Evolutionary conservation across 92 coral and sea anemone genomes (phyloP), one percentile per base, ranked within the genome.

Genomic region (Montipora capitata): DNA sequence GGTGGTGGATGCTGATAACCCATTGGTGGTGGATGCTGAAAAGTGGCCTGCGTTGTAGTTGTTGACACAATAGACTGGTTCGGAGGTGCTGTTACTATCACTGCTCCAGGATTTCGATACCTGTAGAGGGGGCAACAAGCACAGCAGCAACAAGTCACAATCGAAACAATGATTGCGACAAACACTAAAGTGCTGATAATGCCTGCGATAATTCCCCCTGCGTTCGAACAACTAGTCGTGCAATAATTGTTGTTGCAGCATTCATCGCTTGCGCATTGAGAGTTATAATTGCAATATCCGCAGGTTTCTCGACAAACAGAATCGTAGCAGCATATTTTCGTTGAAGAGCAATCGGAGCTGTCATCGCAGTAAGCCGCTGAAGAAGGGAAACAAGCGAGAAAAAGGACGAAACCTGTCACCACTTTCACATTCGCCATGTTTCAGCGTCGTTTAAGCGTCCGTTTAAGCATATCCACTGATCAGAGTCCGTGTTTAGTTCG

Each of bases 111-210:
- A 1, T 72, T 39, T 20, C 85, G 77, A 8, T 54, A 7, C 49
- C 85, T 75, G 77, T 81, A 81, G 17, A 11, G 68, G 49, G 85
- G 85, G 11, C 85, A 81, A 10, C 85, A 81, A 13, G 77, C 77
- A 68, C 85, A 81, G 11, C 40, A 81, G 15, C 7, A 69, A 40
- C 85, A 81, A 10, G 68, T 15, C 15, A 40, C 77, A 5, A 81
- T 11, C 16, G 68, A 68, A 40, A 52, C 11, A 4, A 81, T 42
- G 8, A 81, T n/a, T 27, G 18, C 57, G 20, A 68, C 69, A 42
- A 79, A 45, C 45, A 20, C 62, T 12, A 66, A 17, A 15, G 44
- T 45, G 67, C 20, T 38, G 52, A 81, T 9, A 44, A 20, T 58
- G 16, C 85, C 85, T 10, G 69, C 77, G 20, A 81, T 52, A 15